Conservation (phyloP, 2,797 vertebrate species). For the Tauraco hartlaubi region DNA sequence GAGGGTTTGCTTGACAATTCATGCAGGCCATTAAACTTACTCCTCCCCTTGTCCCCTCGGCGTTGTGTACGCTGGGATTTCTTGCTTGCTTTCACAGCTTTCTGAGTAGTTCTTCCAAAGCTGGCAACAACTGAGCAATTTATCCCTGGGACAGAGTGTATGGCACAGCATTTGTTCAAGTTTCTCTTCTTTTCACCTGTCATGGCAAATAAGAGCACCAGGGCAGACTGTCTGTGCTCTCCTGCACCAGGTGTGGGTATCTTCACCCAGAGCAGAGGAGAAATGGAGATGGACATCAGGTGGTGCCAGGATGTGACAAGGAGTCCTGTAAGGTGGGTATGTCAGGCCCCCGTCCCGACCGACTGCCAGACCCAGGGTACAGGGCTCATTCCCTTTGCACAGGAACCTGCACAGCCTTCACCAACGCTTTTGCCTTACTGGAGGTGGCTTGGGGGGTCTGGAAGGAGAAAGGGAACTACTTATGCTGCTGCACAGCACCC, state of each 20-base stretch:
- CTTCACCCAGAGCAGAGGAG: neutral
- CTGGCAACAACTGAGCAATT: conserved; percentile 2
- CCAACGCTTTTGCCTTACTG: neutral
- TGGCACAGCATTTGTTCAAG: neutral
- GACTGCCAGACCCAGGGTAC: rapidly evolving
- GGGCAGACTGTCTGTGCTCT: neutral
- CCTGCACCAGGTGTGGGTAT: neutral
- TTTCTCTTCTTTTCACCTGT: conserved; percentile 7
- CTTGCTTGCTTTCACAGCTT: conserved; percentile 63
- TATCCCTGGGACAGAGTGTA: conserved; percentile 16
- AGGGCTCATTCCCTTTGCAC: neutral
- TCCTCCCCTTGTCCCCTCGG: conserved; percentile 41
- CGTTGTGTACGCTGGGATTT: conserved; percentile 20
- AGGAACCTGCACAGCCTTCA: neutral
- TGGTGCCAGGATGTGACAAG: neutral
- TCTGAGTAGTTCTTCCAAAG: neutral
- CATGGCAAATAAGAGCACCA: neutral
- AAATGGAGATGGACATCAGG: neutral
- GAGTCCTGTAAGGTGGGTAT: neutral
- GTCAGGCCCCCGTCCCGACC: rapidly evolving
- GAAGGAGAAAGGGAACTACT: neutral
- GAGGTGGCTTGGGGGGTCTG: too few species aligned
- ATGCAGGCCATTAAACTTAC: conserved; percentile 68
- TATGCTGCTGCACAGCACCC: neutral
- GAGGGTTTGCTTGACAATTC: conserved; percentile 75